Percentiles rank a stretch among this genome's conserved stretches.
phyloP scores from a whole-genome alignment of 2,113 vertebrate species.

The Hippoglossus stenolepis region DNA sequence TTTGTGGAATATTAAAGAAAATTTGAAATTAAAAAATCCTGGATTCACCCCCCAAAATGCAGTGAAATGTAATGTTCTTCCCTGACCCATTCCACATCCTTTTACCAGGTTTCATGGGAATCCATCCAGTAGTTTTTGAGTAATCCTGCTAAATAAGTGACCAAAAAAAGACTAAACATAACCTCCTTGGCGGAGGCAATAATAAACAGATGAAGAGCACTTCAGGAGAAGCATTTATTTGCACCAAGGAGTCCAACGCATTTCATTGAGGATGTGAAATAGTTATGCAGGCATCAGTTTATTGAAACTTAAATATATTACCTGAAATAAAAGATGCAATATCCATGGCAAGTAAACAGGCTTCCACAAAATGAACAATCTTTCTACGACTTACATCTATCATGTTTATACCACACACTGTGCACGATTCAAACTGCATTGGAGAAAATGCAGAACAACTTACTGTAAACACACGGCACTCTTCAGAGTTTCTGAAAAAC shows the following conservation, averaged over 20 bases:
- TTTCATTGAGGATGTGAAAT: conserved; percentile 7
- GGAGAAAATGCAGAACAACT: conserved; percentile 22
- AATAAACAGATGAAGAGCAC: background rate
- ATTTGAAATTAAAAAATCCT: too few relatives aligned
- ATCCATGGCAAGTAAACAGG: conserved; percentile 49
- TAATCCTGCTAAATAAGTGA: too few relatives aligned
- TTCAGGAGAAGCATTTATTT: conserved; percentile 62
- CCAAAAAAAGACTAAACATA: too few relatives aligned
- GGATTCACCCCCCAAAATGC: too few relatives aligned
- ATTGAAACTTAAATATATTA: conserved; percentile 24
- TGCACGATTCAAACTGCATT: conserved; percentile 51
- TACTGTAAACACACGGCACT: conserved; percentile 16
- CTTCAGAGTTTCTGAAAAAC: background rate
- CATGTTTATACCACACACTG: conserved; percentile 13
- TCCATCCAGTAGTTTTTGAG: too few relatives aligned
- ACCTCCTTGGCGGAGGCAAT: background rate
- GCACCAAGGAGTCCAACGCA: conserved; percentile 42
- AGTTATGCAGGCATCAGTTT: conserved; percentile 29
- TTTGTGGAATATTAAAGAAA: too few relatives aligned
- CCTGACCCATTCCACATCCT: too few relatives aligned
- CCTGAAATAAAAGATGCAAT: conserved; percentile 19
- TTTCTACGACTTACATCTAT: conserved; percentile 3
- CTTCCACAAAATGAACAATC: conserved; percentile 46
- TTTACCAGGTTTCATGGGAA: too few relatives aligned
- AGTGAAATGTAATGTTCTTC: too few relatives aligned